Base-by-base conservation (phyloP, 1,140 invertebrate species). In the Chionoecetes opilio region DNA sequence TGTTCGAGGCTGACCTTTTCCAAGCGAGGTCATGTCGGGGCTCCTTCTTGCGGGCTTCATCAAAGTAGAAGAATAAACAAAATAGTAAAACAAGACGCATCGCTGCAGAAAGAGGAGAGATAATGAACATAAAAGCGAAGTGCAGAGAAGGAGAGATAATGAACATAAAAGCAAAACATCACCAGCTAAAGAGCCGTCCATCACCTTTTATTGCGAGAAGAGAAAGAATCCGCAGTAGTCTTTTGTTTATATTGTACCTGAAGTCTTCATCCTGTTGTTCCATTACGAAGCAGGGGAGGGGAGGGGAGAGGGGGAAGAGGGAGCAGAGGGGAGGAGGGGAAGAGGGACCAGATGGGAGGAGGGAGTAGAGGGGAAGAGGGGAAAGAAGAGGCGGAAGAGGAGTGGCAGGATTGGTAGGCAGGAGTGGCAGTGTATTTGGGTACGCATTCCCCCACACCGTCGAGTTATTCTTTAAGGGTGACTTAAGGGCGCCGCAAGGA, bases 381-480 rank as follows among this genome's bases (percentile, higher is more conserved):
- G 63, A 2, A 5, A n/a, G 63, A 75, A n/a, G 63, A 75, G n/a
- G 63, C 5, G 21, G 63, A 21, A 75, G n/a, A 21, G 63, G 63
- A 21, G 11, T 2, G 2, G 63, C 21, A 21, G n/a, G 2, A 11
- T 75, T 75, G 21, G 26, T 46, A 46, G 41, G 41, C 5, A 46
- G 14, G 41, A 46, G 41, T 46, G 46, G 21, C n/a, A 26, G 21
- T 75, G 63, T 26, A 26, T 75, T 75, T 75, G 63, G 63, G 63
- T 75, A 75, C 63, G 26, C 26, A n/a, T 75, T 75, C 63, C 26
- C 63, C 63, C 63, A n/a, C 63, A 26, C 6, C 11, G 63, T 8
- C 11, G 63, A 75, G 63, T n/a, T 75, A 75, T 75, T 75, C 63
- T 21, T 75, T 75, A 75, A n/a, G 63, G 63, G 63, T n/a, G 63